These are phyloP conservation scores for Hartigia nigra DNA, from an alignment of 2,888 invertebrate genomes.

Conservation along the genomic window DNA sequence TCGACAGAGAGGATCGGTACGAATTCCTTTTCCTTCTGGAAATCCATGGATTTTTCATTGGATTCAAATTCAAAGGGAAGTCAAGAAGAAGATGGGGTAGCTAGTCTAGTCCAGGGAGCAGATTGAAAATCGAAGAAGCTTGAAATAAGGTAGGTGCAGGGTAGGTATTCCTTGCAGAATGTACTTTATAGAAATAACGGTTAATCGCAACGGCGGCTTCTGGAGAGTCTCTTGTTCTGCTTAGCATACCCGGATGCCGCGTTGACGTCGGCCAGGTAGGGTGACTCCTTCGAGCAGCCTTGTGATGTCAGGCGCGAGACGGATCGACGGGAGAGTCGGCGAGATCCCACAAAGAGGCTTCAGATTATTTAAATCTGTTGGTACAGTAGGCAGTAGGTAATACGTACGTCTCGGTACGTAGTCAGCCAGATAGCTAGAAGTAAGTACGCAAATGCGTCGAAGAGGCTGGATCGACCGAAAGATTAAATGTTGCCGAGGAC, in stretches of 20 bases:
- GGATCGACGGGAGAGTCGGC: constrained; percentile 39
- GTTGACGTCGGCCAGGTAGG: constrained; percentile 7
- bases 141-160: background rate
- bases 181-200: background rate
- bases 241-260: constrained; percentile 22
- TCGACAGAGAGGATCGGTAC: background rate
- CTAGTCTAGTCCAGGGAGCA: background rate
- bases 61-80: background rate
- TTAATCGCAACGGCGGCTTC: background rate
- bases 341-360: constrained; percentile 32
- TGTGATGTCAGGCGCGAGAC: constrained; percentile 32
- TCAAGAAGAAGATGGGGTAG: background rate
- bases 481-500: constrained; percentile 13
- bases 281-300: constrained; percentile 22
- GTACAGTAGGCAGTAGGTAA: constrained; percentile 7
- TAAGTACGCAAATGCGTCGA: constrained; percentile 20
- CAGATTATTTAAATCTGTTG: constrained; percentile 39
- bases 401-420: background rate
- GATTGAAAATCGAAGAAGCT: background rate
- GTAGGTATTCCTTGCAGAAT: background rate
- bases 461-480: constrained; percentile 8
- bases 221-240: constrained; percentile 14
- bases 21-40: background rate
- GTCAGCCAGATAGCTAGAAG: constrained; percentile 15
- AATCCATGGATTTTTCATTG: background rate